phyloP scores from a whole-genome alignment of 2,113 vertebrate genomes.

The Seriola rivoliana region DNA sequence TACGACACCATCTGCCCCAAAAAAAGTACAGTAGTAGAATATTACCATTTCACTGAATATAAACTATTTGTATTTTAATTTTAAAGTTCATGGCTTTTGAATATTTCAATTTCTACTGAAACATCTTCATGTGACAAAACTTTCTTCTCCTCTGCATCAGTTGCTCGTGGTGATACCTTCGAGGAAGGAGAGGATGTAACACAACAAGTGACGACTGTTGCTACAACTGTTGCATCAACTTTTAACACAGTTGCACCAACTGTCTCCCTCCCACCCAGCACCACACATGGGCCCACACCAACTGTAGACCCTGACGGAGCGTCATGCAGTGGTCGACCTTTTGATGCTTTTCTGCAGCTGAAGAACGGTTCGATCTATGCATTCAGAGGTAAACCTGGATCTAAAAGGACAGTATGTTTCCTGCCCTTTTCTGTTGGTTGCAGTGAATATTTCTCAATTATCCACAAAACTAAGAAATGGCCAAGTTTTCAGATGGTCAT shows the following conservation, averaged over 20 bases:
- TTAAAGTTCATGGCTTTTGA: neutral
- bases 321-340: slow-evolving; percentile 88
- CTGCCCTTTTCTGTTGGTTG: too few species aligned
- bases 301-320: slow-evolving; percentile 57
- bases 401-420: neutral
- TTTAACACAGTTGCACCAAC: neutral
- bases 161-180: slow-evolving; percentile 80
- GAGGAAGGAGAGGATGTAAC: slow-evolving; percentile 23
- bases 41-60: neutral
- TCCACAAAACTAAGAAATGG: too few species aligned
- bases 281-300: neutral
- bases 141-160: slow-evolving; percentile 35
- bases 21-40: slow-evolving; percentile 71
- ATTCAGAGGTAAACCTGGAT: slow-evolving; percentile 90
- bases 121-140: neutral
- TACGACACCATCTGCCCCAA: slow-evolving; percentile 85
- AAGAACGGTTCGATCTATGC: slow-evolving; percentile 95
- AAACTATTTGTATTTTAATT: neutral
- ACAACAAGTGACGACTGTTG: neutral
- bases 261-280: neutral
- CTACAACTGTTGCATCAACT: neutral
- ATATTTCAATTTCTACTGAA: neutral
- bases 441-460: too few species aligned
- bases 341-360: slow-evolving; percentile 93
- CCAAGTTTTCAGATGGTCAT: too few species aligned